Evolutionary conservation across 2,888 invertebrate genomes (phyloP), one percentile per base, ranked within the genome.

Genomic region (Myopa tessellatipennis): DNA sequence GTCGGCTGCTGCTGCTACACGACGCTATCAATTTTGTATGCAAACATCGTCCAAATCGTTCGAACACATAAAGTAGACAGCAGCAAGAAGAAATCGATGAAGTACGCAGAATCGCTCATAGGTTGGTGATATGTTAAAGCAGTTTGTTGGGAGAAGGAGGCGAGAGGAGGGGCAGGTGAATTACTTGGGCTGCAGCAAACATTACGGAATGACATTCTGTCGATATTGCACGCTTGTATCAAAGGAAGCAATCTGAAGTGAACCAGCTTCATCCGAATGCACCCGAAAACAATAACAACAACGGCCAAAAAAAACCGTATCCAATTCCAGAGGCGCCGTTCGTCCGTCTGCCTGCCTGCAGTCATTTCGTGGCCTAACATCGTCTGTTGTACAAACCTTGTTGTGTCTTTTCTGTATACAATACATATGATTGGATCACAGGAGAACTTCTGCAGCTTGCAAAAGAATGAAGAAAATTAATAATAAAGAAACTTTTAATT

Each of bases 31-130:
- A 85, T 85, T 86, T 84, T 80, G 83, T 85, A 87, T 85, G 86
- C 86, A 86, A 87, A 85, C 87, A 86, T 83, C 85, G 85, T 86
- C 83, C 83, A 84, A 87, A 85, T 83, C 83, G 83, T 82, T 83
- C 83, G 81, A 80, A 80, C 81, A 79, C 83, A 82, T 83, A 81
- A 16, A 60, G 36, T 50, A 60, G 58, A 45, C 26, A 71, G 55
- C 45, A 52, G 50, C 36, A 63, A 50, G 45, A 65, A 74, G 16
- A 34, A 50, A 74, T 50, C 4, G 36, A 34, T 18, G 18, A 50
- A 74, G 45, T 63, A 16, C 34, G 50, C 36, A 26, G 14, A 65
- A n/a, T 55, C 45, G 45, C 6, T 8, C 10, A 10, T 0, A 45
- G 45, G 55, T n/a, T 55, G 55, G 60, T 12, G n/a, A n/a, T 18